Percentiles rank a stretch among this genome's conserved stretches.
Conservation (phyloP, 2,797 vertebrate genomes). For the Halcyon smyrnensis region DNA sequence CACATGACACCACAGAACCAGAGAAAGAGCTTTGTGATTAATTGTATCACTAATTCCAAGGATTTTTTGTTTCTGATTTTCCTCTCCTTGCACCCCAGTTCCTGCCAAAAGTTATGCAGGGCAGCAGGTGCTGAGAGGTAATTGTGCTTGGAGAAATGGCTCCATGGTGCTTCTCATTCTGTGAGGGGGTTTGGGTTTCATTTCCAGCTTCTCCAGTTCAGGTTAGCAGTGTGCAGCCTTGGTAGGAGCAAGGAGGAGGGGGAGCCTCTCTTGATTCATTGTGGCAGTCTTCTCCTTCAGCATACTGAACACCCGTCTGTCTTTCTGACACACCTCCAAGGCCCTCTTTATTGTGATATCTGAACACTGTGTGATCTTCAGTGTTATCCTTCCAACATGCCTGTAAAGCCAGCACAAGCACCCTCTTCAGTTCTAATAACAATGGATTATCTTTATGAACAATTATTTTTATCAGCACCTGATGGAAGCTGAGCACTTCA, state of each 20-base stretch:
- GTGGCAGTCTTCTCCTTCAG: not conserved
- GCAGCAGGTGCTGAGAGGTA: not conserved
- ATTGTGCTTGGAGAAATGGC: not conserved
- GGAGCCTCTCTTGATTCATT: not conserved
- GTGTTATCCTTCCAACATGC: not conserved
- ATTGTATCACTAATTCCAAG: not conserved
- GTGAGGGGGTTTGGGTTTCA: fast-evolving
- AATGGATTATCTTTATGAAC: not conserved
- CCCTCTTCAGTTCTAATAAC: not conserved
- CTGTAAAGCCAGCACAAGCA: not conserved
- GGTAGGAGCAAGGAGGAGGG: not conserved
- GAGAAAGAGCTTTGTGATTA: not conserved
- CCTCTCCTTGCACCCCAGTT: not conserved
- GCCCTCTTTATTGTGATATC: not conserved
- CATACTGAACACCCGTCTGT: not conserved
- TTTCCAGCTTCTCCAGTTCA: not conserved
- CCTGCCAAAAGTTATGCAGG: not conserved
- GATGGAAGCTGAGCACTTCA: not conserved
- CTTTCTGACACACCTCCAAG: not conserved
- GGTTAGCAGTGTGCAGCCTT: not conserved
- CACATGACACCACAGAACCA: not conserved
- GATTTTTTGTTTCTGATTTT: not conserved
- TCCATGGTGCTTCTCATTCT: fast-evolving
- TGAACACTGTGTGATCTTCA: not conserved
- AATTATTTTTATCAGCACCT: not conserved